Conservation (phyloP, 2,888 invertebrate genomes). For the Trachelus troglodyta region DNA sequence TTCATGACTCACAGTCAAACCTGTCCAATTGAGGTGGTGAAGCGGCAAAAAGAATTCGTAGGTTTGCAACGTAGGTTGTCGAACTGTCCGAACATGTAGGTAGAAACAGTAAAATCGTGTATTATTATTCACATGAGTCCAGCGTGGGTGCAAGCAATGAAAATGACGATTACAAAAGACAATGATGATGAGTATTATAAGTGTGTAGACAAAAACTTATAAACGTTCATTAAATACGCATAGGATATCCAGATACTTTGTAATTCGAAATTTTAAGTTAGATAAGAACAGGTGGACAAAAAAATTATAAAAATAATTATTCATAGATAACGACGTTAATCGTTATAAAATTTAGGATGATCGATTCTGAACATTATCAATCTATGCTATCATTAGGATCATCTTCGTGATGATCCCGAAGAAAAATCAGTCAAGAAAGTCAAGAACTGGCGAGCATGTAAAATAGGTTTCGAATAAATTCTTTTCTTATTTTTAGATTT, state of each 20-base stretch:
- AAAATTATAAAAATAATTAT: background rate
- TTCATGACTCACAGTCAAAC: background rate
- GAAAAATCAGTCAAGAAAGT: background rate
- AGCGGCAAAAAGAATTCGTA: background rate
- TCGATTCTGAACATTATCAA: background rate
- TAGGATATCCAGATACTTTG: background rate
- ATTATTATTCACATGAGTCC: background rate
- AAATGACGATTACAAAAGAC: background rate
- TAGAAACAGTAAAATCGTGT: background rate
- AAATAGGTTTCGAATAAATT: slow-evolving; percentile 1
- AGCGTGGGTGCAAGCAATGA: background rate
- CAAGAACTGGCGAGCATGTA: background rate
- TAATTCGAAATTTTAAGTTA: background rate
- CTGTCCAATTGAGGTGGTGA: background rate
- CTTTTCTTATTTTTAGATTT: slow-evolving; percentile 1
- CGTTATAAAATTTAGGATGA: background rate
- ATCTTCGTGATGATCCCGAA: background rate
- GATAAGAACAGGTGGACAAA: background rate
- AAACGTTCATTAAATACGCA: background rate
- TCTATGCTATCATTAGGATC: background rate
- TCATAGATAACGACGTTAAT: too few species aligned
- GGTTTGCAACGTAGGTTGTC: background rate
- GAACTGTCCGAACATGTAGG: background rate
- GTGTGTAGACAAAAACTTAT: background rate
- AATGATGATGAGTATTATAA: background rate